phyloP scores from a whole-genome alignment of 2,888 invertebrate species.

The Orthonychiurus folsomi region DNA sequence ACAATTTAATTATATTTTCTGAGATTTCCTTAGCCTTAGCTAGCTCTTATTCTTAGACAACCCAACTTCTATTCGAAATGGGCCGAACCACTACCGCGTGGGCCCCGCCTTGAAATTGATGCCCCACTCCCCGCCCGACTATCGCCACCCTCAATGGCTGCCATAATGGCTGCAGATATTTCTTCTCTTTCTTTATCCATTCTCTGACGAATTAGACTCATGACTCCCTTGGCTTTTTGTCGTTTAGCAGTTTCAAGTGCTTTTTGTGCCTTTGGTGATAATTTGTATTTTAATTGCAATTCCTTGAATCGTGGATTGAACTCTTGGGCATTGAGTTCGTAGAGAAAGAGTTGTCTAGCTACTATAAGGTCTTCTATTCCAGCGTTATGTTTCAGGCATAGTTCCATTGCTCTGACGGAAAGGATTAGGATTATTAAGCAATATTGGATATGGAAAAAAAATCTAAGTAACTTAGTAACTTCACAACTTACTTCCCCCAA shows the following conservation, averaged over 20 bases:
- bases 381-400: slow-evolving; percentile 63
- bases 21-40: too few species aligned
- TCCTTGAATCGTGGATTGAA: slow-evolving; percentile 17
- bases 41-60: too few species aligned
- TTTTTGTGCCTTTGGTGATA: not conserved
- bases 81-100: too few species aligned
- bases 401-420: slow-evolving; percentile 64
- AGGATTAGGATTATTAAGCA: too few species aligned
- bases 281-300: slow-evolving; percentile 2
- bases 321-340: slow-evolving; percentile 20
- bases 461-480: too few species aligned
- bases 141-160: not conserved
- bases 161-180: not conserved
- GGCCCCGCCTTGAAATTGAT: too few species aligned
- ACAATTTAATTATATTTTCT: too few species aligned
- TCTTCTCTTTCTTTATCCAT: not conserved
- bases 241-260: not conserved
- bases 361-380: slow-evolving; percentile 57
- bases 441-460: too few species aligned
- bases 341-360: slow-evolving; percentile 18
- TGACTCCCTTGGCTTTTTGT: not conserved
- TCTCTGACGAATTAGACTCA: not conserved
- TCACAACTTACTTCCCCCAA: slow-evolving; percentile 47
- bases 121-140: not conserved
- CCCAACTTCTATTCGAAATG: too few species aligned